Evolutionary conservation across 2,113 vertebrate genomes (phyloP).

Genomic region (Cyphomyrus plagiostoma): DNA sequence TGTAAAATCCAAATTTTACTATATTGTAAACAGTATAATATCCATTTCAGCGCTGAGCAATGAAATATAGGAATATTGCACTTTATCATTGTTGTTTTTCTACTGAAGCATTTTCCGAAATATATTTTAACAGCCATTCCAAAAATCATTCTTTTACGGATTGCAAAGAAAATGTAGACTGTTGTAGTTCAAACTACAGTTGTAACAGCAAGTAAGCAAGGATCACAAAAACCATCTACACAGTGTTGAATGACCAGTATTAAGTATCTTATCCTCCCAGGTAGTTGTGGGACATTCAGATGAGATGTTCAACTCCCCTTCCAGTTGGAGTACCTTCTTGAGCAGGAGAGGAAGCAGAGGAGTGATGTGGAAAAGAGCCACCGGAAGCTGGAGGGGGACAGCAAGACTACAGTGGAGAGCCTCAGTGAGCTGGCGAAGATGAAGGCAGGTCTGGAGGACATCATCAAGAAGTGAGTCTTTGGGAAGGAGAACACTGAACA

Average conservation of each 20-base stretch:
- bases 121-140: background rate
- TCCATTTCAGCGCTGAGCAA: background rate
- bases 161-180: background rate
- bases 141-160: background rate
- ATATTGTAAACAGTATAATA: background rate
- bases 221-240: background rate
- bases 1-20: background rate
- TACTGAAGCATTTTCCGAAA: background rate
- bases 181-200: background rate
- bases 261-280: background rate
- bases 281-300: background rate
- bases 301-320: background rate
- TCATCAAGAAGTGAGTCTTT: constrained; percentile 57
- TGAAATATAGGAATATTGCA: background rate
- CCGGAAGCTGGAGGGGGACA: constrained; percentile 57
- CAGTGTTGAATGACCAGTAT: background rate
- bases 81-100: background rate
- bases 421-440: constrained; percentile 54
- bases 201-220: background rate
- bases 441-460: constrained; percentile 56
- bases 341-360: constrained; percentile 53
- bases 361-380: constrained; percentile 55
- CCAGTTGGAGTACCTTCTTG: constrained; percentile 59
- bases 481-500: background rate
- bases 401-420: constrained; percentile 50